Evolutionary conservation across 1,140 invertebrate species (phyloP).

Genomic region (Apocrypta bakeri): DNA sequence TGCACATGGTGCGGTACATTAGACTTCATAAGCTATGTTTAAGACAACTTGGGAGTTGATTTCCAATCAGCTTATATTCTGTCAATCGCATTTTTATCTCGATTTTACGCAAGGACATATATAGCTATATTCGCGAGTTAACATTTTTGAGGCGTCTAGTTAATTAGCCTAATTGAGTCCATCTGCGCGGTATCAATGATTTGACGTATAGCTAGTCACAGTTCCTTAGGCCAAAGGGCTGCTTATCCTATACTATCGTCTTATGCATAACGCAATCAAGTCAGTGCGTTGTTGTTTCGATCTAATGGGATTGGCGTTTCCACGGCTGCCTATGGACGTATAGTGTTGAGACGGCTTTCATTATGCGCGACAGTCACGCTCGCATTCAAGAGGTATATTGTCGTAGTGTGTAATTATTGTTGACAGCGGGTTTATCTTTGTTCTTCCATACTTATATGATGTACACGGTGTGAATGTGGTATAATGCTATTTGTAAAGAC

Average conservation of each 20-base stretch:
- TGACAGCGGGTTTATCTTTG: neutral
- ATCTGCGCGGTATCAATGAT: neutral
- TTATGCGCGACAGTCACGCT: neutral
- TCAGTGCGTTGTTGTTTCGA: neutral
- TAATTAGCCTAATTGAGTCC: neutral
- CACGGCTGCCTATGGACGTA: neutral
- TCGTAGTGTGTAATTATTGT: neutral
- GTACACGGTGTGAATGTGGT: too few relatives aligned
- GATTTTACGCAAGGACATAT: too few relatives aligned
- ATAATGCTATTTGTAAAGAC: too few relatives aligned
- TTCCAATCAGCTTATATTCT: too few relatives aligned
- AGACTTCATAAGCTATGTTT: too few relatives aligned
- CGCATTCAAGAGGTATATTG: neutral
- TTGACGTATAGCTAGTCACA: neutral
- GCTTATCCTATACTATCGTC: neutral
- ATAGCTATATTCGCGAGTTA: too few relatives aligned
- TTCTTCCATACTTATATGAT: neutral
- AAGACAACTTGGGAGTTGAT: too few relatives aligned
- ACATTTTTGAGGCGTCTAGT: too few relatives aligned
- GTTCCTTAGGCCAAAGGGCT: neutral
- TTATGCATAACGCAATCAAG: neutral
- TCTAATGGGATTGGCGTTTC: neutral
- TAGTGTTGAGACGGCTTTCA: neutral
- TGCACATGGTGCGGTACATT: too few relatives aligned
- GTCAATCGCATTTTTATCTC: too few relatives aligned